Conservation (phyloP, 1,140 invertebrate genomes). For the Drosophila eugracilis region DNA sequence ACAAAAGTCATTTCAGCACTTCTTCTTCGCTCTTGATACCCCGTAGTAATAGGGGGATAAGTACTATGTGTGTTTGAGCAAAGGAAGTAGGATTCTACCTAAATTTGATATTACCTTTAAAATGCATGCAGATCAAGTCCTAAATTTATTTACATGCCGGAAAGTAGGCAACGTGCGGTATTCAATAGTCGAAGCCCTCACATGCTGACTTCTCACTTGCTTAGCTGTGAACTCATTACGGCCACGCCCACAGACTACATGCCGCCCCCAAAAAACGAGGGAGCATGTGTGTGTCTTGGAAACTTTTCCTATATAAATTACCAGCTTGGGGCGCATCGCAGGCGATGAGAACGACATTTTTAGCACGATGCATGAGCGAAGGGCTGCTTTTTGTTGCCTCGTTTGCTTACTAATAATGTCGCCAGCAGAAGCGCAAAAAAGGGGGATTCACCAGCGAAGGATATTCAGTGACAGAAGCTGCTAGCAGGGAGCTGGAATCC, state of each 20-base stretch:
- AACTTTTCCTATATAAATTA: constrained; percentile 73
- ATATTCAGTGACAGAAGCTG: constrained; percentile 8
- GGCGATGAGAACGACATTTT: constrained; percentile 44
- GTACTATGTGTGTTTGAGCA: neutral
- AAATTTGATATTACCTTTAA: no score
- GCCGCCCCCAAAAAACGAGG: constrained; percentile 14
- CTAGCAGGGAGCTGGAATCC: constrained; percentile 7
- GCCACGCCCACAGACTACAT: constrained; percentile 39
- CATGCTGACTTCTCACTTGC: neutral
- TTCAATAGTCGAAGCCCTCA: neutral
- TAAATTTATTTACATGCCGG: neutral
- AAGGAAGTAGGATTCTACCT: no score
- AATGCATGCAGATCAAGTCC: no score
- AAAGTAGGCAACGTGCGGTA: neutral
- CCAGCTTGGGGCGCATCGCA: constrained; percentile 55
- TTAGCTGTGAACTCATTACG: constrained; percentile 41
- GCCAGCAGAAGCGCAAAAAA: constrained; percentile 16
- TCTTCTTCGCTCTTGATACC: constrained; percentile 6
- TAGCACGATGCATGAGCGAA: constrained; percentile 27
- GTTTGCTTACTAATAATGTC: constrained; percentile 56
- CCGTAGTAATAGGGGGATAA: neutral
- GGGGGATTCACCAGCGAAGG: constrained; percentile 12
- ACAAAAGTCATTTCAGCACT: constrained; percentile 64
- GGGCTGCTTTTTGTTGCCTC: constrained; percentile 32
- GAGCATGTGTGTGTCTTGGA: constrained; percentile 46